A percentile compares a stretch with the other conserved stretches of the same genome.
These are phyloP conservation scores for Tetragonisca angustula DNA, from an alignment of 2,888 invertebrate genomes.

Conservation along the genomic window DNA sequence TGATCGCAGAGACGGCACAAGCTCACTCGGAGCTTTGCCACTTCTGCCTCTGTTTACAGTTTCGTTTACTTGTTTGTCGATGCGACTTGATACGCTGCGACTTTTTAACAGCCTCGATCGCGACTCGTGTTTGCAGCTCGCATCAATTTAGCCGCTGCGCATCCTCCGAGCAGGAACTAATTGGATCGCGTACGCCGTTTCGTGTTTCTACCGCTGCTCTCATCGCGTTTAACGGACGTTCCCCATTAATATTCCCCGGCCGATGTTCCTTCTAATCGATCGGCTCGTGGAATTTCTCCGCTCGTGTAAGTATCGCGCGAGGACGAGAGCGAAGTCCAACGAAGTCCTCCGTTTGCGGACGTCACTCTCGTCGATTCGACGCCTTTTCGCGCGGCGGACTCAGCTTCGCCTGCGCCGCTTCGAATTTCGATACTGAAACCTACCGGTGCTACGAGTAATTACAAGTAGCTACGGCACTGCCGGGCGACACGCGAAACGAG, in stretches of 20 bases:
- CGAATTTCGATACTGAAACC: conserved; percentile 48
- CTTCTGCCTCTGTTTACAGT: background rate
- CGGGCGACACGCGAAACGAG: conserved; percentile 1
- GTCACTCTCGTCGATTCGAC: background rate
- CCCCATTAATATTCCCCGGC: conserved; percentile 17
- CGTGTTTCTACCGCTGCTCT: background rate
- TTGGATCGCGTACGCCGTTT: background rate
- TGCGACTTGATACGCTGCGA: background rate
- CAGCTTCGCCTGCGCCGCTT: background rate
- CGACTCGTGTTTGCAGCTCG: background rate
- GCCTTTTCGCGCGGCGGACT: background rate
- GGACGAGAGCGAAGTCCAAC: background rate
- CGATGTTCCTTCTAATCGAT: conserved; percentile 1
- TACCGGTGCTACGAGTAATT: conserved; percentile 45
- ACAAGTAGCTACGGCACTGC: conserved; percentile 18
- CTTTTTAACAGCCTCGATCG: background rate
- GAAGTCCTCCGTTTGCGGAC: background rate
- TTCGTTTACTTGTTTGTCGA: no score
- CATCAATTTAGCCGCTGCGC: background rate
- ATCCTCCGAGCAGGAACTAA: background rate
- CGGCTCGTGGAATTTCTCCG: conserved; percentile 14
- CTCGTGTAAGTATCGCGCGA: background rate
- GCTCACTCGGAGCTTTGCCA: background rate
- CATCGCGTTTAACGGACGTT: background rate
- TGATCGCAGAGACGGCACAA: background rate